Percentiles rank a stretch among this genome's conserved stretches.
phyloP scores from a whole-genome alignment of 2,113 vertebrate genomes.

The Pterocles orientalis region DNA sequence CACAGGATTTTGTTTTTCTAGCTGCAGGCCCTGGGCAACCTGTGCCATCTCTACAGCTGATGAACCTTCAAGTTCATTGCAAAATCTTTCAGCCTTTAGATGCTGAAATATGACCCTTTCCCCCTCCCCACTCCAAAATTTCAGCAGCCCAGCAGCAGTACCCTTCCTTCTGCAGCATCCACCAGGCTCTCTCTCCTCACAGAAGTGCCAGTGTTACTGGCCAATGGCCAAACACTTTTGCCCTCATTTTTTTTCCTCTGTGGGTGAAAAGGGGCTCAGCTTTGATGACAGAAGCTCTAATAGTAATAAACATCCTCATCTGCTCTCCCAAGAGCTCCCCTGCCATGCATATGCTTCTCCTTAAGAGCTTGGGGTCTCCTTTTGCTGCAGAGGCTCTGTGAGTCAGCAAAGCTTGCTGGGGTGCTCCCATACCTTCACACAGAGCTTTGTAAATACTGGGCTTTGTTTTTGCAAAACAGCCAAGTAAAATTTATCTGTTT shows the following conservation, averaged over 20 bases:
- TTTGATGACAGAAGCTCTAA: background rate
- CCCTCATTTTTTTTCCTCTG: background rate
- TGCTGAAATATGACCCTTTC: background rate
- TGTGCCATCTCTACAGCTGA: background rate
- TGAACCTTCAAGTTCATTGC: background rate
- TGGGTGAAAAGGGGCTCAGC: background rate
- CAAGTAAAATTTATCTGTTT: background rate
- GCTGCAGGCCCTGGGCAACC: background rate
- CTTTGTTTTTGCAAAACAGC: background rate
- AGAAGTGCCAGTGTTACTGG: background rate
- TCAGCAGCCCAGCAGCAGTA: background rate
- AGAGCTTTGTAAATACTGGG: constrained; percentile 13
- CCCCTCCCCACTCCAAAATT: background rate
- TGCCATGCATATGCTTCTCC: accelerated
- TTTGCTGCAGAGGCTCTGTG: background rate
- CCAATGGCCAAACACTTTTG: background rate
- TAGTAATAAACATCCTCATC: background rate
- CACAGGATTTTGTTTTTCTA: background rate
- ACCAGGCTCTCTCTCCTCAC: background rate
- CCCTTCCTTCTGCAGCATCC: background rate
- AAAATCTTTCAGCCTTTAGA: background rate
- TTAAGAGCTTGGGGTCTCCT: background rate
- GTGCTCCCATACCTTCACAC: background rate
- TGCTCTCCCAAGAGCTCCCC: background rate
- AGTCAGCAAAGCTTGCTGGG: background rate